phyloP scores from a whole-genome alignment of 2,797 vertebrate genomes.

The Prionace glauca region DNA sequence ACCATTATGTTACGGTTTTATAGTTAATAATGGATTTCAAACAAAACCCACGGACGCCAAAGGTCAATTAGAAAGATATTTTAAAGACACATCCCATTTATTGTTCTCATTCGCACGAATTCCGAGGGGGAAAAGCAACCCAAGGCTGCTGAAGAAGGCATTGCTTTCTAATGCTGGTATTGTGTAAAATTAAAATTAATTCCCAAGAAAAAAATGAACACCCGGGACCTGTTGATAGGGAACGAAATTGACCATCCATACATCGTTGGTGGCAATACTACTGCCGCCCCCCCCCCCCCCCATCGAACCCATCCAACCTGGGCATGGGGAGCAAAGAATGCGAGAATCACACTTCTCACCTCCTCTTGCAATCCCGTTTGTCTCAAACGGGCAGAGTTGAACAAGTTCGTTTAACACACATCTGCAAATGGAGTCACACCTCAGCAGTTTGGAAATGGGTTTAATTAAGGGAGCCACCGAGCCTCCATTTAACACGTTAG shows the following conservation, averaged over 20 bases:
- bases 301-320: background rate
- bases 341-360: background rate
- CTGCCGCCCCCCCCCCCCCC: background rate
- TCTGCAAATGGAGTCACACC: conserved; percentile 29
- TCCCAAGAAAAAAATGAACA: too few relatives aligned
- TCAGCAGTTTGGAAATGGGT: background rate
- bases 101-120: background rate
- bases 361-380: background rate
- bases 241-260: background rate
- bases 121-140: background rate
- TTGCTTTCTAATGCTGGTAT: background rate
- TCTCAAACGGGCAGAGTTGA: background rate
- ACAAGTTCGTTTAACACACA: background rate
- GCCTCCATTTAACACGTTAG: background rate
- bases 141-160: too few relatives aligned
- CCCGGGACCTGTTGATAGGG: background rate
- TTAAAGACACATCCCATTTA: too few relatives aligned
- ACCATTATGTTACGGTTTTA: background rate
- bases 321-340: background rate
- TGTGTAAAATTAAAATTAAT: background rate
- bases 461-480: background rate
- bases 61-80: background rate
- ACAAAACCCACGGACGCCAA: background rate
- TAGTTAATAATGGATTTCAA: background rate
- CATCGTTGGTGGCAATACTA: background rate